These are phyloP conservation scores for Bembecia ichneumoniformis DNA, from an alignment of 2,888 invertebrate genomes.

Conservation along the genomic window DNA sequence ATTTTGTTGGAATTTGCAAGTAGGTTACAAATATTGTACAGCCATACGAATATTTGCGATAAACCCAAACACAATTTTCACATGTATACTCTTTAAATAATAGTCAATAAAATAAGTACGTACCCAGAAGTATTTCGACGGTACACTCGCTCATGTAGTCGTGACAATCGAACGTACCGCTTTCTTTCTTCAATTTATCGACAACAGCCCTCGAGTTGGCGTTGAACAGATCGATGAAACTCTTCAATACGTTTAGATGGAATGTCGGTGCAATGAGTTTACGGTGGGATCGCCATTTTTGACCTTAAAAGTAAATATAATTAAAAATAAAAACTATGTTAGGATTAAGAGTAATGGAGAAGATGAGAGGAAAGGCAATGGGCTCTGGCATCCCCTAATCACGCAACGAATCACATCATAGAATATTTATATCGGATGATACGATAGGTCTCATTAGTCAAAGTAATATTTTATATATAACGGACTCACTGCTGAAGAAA, in stretches of 20 bases:
- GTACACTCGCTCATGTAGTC: slow-evolving; percentile 90
- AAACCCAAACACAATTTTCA: neutral
- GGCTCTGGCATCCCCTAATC: no score
- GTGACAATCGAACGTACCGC: slow-evolving; percentile 82
- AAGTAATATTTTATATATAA: no score
- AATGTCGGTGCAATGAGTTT: slow-evolving; percentile 91
- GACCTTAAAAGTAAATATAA: slow-evolving; percentile 59
- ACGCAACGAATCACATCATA: no score
- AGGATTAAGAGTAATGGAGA: no score
- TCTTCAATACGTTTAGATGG: slow-evolving; percentile 89
- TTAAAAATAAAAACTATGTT: no score
- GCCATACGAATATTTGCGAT: no score
- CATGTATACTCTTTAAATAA: neutral
- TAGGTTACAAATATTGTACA: no score
- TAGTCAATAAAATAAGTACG: slow-evolving; percentile 25
- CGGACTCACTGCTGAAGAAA: no score
- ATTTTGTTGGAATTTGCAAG: no score
- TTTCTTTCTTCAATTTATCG: slow-evolving; percentile 78
- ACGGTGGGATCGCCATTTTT: slow-evolving; percentile 88
- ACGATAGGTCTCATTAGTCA: no score
- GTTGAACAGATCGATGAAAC: slow-evolving; percentile 88
- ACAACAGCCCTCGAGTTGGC: slow-evolving; percentile 84
- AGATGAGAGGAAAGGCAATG: no score
- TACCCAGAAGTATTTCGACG: slow-evolving; percentile 84
- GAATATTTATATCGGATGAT: no score